Percentiles rank a stretch among this genome's conserved stretches.
phyloP scores from a whole-genome alignment of 1,140 invertebrate genomes.

The Chironomus striatipennis region DNA sequence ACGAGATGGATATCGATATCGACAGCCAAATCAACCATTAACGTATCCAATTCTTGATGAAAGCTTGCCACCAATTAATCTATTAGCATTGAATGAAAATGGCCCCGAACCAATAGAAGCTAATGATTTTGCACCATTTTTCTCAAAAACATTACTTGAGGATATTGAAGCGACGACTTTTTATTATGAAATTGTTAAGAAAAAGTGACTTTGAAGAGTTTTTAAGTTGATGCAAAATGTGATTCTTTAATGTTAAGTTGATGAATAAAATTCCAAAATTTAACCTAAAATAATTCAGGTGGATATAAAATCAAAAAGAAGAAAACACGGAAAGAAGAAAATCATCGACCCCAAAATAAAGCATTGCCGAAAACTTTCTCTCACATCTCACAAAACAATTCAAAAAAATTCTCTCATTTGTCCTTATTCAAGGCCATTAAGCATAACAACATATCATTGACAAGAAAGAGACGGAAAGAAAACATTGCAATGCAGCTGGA shows the following conservation, averaged over 20 bases:
- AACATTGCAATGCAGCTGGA: constrained; percentile 5
- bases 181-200: not conserved
- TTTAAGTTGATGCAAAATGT: no score
- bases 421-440: no score
- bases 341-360: no score
- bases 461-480: not conserved
- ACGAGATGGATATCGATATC: not conserved
- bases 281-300: no score
- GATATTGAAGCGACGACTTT: not conserved
- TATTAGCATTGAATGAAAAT: not conserved
- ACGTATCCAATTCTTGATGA: not conserved
- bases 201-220: no score
- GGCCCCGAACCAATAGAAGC: not conserved
- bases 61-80: not conserved
- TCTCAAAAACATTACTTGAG: not conserved
- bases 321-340: no score
- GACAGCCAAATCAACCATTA: not conserved
- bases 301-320: no score
- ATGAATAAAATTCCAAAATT: no score
- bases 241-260: no score
- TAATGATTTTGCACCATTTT: not conserved
- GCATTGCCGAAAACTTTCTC: not conserved
- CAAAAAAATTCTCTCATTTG: no score
- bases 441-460: no score
- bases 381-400: not conserved